A percentile compares a stretch with the other conserved stretches of the same genome.
Evolutionary conservation across 2,797 vertebrate species (phyloP).

Genomic region (Ctenosaura bakeri): DNA sequence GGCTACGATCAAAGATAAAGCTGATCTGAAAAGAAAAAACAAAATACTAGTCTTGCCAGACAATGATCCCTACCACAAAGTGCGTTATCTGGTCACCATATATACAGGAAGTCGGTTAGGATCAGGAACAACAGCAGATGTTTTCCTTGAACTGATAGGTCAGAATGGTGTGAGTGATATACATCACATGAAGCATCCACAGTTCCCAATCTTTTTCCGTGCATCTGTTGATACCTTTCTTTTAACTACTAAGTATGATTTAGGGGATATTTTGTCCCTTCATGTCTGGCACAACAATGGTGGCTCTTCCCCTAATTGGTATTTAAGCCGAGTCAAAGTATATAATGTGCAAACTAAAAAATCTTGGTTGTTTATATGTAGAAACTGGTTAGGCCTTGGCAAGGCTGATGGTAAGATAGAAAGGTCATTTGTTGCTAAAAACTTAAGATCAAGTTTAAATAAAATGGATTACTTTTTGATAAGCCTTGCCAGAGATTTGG

Average conservation of each 20-base stretch:
- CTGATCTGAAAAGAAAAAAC: slow-evolving; percentile 64
- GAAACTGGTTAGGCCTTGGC: slow-evolving; percentile 74
- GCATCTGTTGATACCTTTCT: slow-evolving; percentile 76
- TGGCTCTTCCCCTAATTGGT: slow-evolving; percentile 74
- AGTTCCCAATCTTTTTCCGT: slow-evolving; percentile 56
- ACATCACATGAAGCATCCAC: slow-evolving; percentile 72
- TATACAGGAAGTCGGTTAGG: slow-evolving; percentile 79
- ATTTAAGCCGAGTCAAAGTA: slow-evolving; percentile 79
- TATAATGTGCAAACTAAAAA: slow-evolving; percentile 66
- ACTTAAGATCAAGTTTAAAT: slow-evolving; percentile 45
- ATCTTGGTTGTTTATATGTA: slow-evolving; percentile 80
- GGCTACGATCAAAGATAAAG: slow-evolving; percentile 72
- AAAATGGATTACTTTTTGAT: slow-evolving; percentile 76
- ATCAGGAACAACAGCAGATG: slow-evolving; percentile 73
- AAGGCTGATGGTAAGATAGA: slow-evolving; percentile 33
- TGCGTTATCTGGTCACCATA: slow-evolving; percentile 76
- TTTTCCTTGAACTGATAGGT: slow-evolving; percentile 76
- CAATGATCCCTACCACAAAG: slow-evolving; percentile 75
- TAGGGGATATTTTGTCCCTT: slow-evolving; percentile 77
- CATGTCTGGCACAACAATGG: slow-evolving; percentile 76
- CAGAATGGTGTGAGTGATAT: slow-evolving; percentile 36
- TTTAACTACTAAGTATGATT: slow-evolving; percentile 65
- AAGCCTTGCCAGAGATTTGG: slow-evolving; percentile 45
- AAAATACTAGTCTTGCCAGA: slow-evolving; percentile 72
- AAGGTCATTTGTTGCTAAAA: slow-evolving; percentile 56